Evolutionary conservation across 2,113 vertebrate species (phyloP).

Genomic region (Cardinalis cardinalis): DNA sequence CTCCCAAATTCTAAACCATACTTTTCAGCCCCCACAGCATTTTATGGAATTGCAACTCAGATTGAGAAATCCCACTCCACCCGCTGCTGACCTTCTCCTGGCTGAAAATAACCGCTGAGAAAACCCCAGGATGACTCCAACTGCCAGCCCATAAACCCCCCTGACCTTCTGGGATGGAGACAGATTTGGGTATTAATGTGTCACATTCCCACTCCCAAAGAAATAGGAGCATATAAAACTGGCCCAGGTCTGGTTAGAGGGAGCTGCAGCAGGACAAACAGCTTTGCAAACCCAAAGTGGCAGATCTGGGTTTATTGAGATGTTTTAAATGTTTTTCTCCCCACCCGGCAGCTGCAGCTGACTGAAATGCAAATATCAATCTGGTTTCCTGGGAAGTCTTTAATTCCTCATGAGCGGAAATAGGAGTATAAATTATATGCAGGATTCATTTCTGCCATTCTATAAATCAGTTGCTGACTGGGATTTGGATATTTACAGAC

Average conservation of each 20-base stretch:
- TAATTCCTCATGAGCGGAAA: not conserved
- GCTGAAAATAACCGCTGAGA: not conserved
- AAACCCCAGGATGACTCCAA: not conserved
- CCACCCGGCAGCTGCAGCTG: not conserved
- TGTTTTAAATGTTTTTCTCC: not conserved
- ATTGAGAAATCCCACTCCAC: not conserved
- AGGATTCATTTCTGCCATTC: not conserved
- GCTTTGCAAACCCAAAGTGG: not conserved
- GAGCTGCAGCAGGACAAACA: not conserved
- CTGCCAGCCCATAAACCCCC: not conserved
- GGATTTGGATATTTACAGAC: not conserved
- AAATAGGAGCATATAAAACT: not conserved
- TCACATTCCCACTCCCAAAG: not conserved
- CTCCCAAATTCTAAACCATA: not conserved
- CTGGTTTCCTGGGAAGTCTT: not conserved
- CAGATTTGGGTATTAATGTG: not conserved
- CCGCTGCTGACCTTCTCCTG: constrained; percentile 2
- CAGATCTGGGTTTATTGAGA: not conserved
- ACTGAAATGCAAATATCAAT: not conserved
- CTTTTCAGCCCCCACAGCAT: not conserved
- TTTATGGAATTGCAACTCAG: not conserved
- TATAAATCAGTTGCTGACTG: not conserved
- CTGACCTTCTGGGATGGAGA: not conserved
- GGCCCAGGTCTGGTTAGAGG: not conserved
- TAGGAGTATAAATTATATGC: not conserved